These are phyloP conservation scores for Asbolus verrucosus DNA, from an alignment of 1,140 invertebrate species.

Conservation along the genomic window DNA sequence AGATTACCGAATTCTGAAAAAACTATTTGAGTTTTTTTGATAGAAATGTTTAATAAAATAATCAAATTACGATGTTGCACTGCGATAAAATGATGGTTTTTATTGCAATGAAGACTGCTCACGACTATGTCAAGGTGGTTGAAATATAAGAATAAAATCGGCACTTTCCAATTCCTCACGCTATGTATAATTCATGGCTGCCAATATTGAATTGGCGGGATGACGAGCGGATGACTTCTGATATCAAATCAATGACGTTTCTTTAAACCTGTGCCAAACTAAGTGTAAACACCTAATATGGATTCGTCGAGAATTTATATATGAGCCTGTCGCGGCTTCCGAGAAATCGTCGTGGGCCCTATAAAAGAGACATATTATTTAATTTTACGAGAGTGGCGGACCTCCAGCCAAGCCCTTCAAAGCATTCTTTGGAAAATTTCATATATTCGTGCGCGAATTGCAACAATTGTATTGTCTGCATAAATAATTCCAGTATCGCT, in stretches of 20 bases:
- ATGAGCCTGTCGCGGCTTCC: neutral
- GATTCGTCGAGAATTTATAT: conserved; percentile 2
- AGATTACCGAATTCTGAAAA: too few species aligned
- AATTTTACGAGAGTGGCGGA: neutral
- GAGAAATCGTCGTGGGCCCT: neutral
- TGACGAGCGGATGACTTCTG: conserved; percentile 50
- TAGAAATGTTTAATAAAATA: too few species aligned
- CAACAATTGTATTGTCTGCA: too few species aligned
- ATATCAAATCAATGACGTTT: conserved; percentile 49
- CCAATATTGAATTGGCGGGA: conserved; percentile 51
- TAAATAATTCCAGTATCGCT: too few species aligned
- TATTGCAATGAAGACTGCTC: too few species aligned
- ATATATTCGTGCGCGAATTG: too few species aligned
- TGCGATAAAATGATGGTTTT: too few species aligned
- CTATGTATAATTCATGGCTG: conserved; percentile 51
- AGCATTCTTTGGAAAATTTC: too few species aligned
- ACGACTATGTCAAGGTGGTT: conserved; percentile 14
- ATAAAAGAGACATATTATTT: conserved; percentile 10
- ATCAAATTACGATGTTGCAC: too few species aligned
- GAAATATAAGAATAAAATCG: conserved; percentile 39
- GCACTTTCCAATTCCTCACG: conserved; percentile 49
- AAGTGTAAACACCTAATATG: conserved; percentile 49
- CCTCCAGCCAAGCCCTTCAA: too few species aligned
- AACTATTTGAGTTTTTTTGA: too few species aligned
- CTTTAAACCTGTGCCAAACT: conserved; percentile 43